Percentiles rank a stretch among this genome's conserved stretches.
These are phyloP conservation scores for Saturnia japonica DNA, from an alignment of 2,888 invertebrate genomes.

Conservation along the genomic window DNA sequence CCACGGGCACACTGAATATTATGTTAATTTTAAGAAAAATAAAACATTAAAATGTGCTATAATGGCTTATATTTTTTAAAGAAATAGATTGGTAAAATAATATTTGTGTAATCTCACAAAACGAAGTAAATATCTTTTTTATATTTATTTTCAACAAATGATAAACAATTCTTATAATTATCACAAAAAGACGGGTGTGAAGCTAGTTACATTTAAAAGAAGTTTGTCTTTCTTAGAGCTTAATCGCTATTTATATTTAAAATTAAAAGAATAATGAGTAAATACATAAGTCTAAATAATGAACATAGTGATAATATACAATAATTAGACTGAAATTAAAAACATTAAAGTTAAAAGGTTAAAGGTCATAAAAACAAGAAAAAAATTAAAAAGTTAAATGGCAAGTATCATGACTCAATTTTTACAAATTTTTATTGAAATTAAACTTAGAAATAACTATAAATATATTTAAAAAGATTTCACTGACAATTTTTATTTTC, in stretches of 20 bases:
- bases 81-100: not conserved
- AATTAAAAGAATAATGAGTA: not conserved
- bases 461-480: not conserved
- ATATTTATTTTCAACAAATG: not conserved
- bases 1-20: too few relatives aligned
- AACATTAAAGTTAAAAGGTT: not conserved
- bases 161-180: not conserved
- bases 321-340: not conserved
- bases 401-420: not conserved
- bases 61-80: not conserved
- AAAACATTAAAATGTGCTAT: not conserved
- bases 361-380: too few relatives aligned
- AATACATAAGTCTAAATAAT: not conserved
- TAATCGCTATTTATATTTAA: not conserved
- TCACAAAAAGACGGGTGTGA: not conserved
- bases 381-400: not conserved
- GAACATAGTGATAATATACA: not conserved
- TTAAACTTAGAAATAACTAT: not conserved
- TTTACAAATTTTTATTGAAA: not conserved
- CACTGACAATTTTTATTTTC: too few relatives aligned
- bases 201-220: not conserved
- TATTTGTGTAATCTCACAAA: not conserved
- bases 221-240: not conserved
- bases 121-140: not conserved
- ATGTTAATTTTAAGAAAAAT: not conserved